Base-by-base conservation (phyloP, 2,797 vertebrate species). In the Ambastaia sidthimunki region DNA sequence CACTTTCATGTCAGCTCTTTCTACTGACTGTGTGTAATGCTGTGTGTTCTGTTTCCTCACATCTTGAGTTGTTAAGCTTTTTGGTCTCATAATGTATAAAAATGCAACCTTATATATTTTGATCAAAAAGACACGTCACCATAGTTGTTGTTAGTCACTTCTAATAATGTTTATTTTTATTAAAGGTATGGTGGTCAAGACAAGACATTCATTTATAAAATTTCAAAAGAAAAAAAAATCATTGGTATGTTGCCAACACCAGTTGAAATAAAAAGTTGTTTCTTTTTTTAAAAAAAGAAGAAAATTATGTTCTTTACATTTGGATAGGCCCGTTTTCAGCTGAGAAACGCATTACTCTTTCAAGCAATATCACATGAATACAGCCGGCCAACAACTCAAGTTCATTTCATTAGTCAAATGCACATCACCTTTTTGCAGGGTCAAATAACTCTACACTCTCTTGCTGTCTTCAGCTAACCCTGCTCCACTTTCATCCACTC, bases 81-180 rank as follows among this genome's bases (percentile, higher is more conserved):
- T 85, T 74, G 89, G 78, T 88, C 88, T 81, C 82, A 94, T 92
- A 90, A 92, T 91, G 89, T 93, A 93, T 92, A 91, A 91, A 90
- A 94, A 93, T 94, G 95, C 94, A 91, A 92, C 92, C 88, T 86
- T 87, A 94, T 91, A 92, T 93, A 92, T 94, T 95, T 95, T 95
- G 91, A 91, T 93, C 90, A 90, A 91, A 90, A 93, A 91, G 93
- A 89, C 87, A 93, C 93, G 90, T 90, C 93, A 92, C 91, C 94
- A 93, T 94, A 91, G 92, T 96, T 93, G 92, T 93, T 94, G 93
- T 94, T 93, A 94, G 90, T 94, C 93, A 94, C 94, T 93, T 94
- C 94, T 92, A 89, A 95, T 96, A 95, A 95, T 97, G 95, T 96
- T 97, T 96, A 96, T 97, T 97, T 96, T 96, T 96, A 95, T 96